phyloP scores from a whole-genome alignment of 2,797 vertebrate genomes.

The Sebastes minor region DNA sequence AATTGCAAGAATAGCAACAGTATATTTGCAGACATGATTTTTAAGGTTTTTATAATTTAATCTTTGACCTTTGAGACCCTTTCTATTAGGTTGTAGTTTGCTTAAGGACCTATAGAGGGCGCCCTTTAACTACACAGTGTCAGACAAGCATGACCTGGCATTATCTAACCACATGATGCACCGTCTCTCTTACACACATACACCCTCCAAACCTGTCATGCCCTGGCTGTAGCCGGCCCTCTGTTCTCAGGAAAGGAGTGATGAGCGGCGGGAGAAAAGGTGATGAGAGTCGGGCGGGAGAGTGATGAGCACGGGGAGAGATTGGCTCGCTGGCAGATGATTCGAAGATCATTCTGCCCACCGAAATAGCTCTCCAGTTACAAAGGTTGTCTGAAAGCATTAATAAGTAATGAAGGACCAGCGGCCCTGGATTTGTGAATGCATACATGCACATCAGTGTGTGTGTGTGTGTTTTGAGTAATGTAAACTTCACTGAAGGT shows the following conservation, averaged over 20 bases:
- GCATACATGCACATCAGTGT: neutral
- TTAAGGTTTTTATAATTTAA: neutral
- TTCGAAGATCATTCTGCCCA: slow-evolving; percentile 60
- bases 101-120: slow-evolving; percentile 54
- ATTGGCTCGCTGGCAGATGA: slow-evolving; percentile 68
- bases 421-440: slow-evolving; percentile 13
- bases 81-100: neutral
- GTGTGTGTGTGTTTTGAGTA: neutral
- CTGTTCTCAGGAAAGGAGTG: slow-evolving; percentile 43
- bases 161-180: slow-evolving; percentile 13
- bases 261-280: slow-evolving; percentile 48
- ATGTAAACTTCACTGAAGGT: neutral
- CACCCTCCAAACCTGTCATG: slow-evolving; percentile 16
- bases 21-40: neutral
- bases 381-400: slow-evolving; percentile 59
- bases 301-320: slow-evolving; percentile 65
- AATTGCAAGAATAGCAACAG: neutral
- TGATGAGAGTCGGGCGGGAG: slow-evolving; percentile 48
- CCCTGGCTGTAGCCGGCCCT: slow-evolving; percentile 8
- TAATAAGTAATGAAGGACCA: slow-evolving; percentile 62
- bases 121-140: slow-evolving; percentile 38
- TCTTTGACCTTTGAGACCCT: slow-evolving; percentile 49
- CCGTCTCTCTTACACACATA: neutral
- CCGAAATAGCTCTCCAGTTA: slow-evolving; percentile 64
- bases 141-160: slow-evolving; percentile 41